phyloP scores from a whole-genome alignment of 2,888 invertebrate species.

The Nomada fabriciana region DNA sequence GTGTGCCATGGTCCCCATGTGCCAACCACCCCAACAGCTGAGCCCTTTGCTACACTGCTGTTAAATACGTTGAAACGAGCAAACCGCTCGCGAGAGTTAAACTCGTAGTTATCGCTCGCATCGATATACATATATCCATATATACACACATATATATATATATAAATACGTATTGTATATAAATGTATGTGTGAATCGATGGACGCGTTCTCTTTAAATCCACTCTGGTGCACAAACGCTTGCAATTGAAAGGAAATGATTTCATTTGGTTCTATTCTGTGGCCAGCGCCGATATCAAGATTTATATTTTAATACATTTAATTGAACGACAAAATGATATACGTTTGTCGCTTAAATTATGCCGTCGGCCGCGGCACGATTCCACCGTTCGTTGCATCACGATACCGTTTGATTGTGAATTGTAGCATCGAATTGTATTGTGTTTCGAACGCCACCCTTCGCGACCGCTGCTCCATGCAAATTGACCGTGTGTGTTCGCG shows the following conservation, averaged over 20 bases:
- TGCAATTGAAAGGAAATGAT: conserved; percentile 72
- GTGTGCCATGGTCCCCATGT: conserved; percentile 77
- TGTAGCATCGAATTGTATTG: conserved; percentile 37
- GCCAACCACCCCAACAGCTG: conserved; percentile 75
- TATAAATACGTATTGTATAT: no score
- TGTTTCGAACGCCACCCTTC: not conserved
- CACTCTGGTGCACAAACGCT: conserved; percentile 62
- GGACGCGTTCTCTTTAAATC: conserved; percentile 72
- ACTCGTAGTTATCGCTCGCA: conserved; percentile 74
- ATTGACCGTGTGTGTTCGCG: not conserved
- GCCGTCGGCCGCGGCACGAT: conserved; percentile 38
- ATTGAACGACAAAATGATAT: conserved; percentile 57
- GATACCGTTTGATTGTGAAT: conserved; percentile 55
- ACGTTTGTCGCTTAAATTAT: conserved; percentile 57
- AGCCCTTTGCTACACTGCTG: conserved; percentile 70
- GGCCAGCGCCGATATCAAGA: conserved; percentile 54
- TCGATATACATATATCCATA: conserved; percentile 62
- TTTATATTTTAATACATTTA: conserved; percentile 63
- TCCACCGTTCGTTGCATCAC: conserved; percentile 49
- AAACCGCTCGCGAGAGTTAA: conserved; percentile 74
- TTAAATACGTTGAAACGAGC: conserved; percentile 74
- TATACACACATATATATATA: conserved; percentile 50
- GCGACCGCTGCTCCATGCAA: conserved; percentile 17
- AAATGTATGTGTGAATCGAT: conserved; percentile 60
- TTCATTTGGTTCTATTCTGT: conserved; percentile 63